Conservation (phyloP, 2,797 vertebrate species). For the Decapterus maruadsi region DNA sequence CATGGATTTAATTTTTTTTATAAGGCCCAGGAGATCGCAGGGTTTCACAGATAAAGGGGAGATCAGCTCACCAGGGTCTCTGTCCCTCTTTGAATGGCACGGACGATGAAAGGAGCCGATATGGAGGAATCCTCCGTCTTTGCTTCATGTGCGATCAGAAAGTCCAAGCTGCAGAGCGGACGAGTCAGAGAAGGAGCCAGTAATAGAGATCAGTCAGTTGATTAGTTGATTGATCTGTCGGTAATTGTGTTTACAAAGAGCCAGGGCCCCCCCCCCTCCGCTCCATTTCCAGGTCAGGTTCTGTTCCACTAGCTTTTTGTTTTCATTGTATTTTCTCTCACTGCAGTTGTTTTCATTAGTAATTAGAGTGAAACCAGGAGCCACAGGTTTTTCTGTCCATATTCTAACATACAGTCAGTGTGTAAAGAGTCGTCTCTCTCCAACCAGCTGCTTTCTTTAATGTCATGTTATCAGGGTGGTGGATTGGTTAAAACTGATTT, state of each 20-base stretch:
- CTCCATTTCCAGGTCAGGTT: constrained; percentile 10
- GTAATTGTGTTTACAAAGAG: constrained; percentile 15
- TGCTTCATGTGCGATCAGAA: constrained; percentile 38
- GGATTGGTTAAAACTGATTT: not conserved
- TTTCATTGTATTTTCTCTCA: not conserved
- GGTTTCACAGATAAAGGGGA: constrained; percentile 59
- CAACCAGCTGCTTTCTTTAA: not conserved
- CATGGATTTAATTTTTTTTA: constrained; percentile 45
- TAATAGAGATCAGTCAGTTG: constrained; percentile 15
- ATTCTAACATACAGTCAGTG: not conserved
- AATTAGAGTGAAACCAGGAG: not conserved
- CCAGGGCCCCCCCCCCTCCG: not conserved
- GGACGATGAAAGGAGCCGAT: constrained; percentile 26
- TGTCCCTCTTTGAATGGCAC: constrained; percentile 55
- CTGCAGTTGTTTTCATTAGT: not conserved
- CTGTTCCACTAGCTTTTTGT: not conserved
- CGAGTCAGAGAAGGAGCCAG: constrained; percentile 8
- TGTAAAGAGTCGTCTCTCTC: not conserved
- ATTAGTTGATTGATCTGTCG: constrained; percentile 29
- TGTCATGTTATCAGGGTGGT: not conserved
- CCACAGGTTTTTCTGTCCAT: constrained; percentile 18
- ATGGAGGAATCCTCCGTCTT: constrained; percentile 13
- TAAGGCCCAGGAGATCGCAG: constrained; percentile 58
- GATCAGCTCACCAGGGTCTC: constrained; percentile 57
- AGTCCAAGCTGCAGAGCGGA: constrained; percentile 18